Base-by-base conservation (phyloP, 2,888 invertebrate species). In the Euclidia mi region DNA sequence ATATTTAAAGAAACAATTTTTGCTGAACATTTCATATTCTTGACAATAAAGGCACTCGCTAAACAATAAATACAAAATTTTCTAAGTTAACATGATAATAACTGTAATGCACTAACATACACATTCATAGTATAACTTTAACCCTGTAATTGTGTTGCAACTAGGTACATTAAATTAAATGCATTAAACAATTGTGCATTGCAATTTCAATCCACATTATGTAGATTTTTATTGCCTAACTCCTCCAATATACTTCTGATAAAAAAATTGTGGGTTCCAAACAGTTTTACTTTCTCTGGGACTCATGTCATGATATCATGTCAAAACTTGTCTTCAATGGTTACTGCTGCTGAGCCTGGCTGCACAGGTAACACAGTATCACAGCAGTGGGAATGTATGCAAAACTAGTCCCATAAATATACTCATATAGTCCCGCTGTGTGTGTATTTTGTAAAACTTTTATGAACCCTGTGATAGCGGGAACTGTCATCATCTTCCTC, bases 401-500 rank as follows among this genome's bases (percentile, higher is more conserved):
- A n/a, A n/a, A n/a, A n/a, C n/a, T n/a, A n/a, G n/a, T n/a, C n/a
- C n/a, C n/a, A n/a, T n/a, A 4, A 17, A 40, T 20, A 6, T 38
- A 38, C 17, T 78, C 78, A 90, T 47, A 92, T 68, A 70, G 94
- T 94, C 59, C 91, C 88, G 67, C 92, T 85, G 72, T 91, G 89
- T 12, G 84, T 72, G 76, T 87, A 91, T 50, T 89, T 90, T 10
- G 88, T 82, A 68, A 81, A 82, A 60, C 81, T 83, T 78, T 82
- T 89, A 60, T 77, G 80, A 6, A 82, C 44, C 56, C 85, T 85
- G 59, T 73, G 79, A 69, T 83, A 86, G 15, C 76, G 79, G 10
- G 84, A 74, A 72, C 86, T 89, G 37, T 91, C 88, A 31, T 91
- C 89, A 63, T 93, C 92, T 65, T 92, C 92, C 69, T 93, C 90